Evolutionary conservation across 2,888 invertebrate genomes (phyloP), one percentile per base, ranked within the genome.

Genomic region (Ariolimax columbianus): DNA sequence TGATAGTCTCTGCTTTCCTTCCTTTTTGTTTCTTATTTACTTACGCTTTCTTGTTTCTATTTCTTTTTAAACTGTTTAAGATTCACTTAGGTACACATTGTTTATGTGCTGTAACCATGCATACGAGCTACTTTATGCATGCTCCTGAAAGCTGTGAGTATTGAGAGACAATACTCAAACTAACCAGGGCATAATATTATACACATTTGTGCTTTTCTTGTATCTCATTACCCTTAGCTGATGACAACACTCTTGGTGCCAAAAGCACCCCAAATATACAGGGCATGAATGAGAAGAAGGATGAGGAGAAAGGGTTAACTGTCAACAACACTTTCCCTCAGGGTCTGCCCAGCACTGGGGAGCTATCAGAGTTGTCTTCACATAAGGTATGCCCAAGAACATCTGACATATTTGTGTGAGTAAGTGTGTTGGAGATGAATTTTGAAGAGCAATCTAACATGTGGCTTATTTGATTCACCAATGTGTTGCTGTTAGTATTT

Each of bases 241-340:
- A 77, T 78, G 86, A 88, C 14, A 83, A 86, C 30, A 40, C 66
- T 47, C 47, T 82, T 47, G 90, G 89, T 38, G 90, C 91, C 40
- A 91, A 91, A 86, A 91, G 90, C 72, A 90, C 91, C 55, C 92
- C 92, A 51, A 92, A 91, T 88, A 84, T 89, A 73, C 73, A 72
- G n/a, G 84, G 84, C 33, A 38, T 89, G 33, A 80, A 77, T 51
- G 87, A 86, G 63, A 82, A 73, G 43, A 80, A 82, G 23, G 80
- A 80, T 33, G 78, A 72, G 38, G 80, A 84, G 63, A 80, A 75
- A 51, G 80, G 84, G 38, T 83, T 83, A 23, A 70, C 86, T 14
- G 86, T 89, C 0, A 88, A 87, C 30, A 86, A 89, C 9, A 82
- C 89, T 23, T 88, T 86, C 63, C 79, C 88, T 33, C 87, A 81